These are phyloP conservation scores for Dryobota labecula DNA, from an alignment of 2,888 invertebrate genomes.

Conservation along the genomic window DNA sequence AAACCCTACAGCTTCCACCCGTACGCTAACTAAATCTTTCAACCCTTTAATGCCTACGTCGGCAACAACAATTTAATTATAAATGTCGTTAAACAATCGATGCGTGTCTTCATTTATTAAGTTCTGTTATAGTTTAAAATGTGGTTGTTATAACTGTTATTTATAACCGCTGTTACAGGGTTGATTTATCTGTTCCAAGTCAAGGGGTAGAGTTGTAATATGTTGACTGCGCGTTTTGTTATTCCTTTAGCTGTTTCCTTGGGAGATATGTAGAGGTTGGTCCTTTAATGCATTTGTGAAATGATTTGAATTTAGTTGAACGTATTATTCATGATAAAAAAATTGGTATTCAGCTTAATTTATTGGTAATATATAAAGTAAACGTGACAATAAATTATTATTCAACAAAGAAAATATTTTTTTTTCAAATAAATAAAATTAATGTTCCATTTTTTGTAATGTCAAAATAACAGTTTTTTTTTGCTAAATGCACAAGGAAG, in stretches of 20 bases:
- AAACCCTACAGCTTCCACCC: constrained; percentile 15
- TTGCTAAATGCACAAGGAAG: no score
- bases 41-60: constrained; percentile 79
- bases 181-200: constrained; percentile 80
- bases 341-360: background rate
- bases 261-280: constrained; percentile 60
- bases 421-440: no score
- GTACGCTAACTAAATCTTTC: constrained; percentile 73
- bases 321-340: no score
- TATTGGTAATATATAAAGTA: background rate
- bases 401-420: background rate
- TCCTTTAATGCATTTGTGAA: background rate
- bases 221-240: constrained; percentile 82
- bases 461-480: no score
- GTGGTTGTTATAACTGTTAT: constrained; percentile 86
- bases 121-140: constrained; percentile 87
- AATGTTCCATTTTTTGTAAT: no score
- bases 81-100: constrained; percentile 87
- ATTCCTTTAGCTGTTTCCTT: constrained; percentile 68
- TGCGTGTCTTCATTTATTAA: constrained; percentile 87
- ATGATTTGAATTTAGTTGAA: background rate
- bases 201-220: constrained; percentile 77
- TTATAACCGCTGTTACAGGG: constrained; percentile 75
- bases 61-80: constrained; percentile 83
- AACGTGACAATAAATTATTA: background rate